These are phyloP conservation scores for Vidua chalybeata DNA, from an alignment of 2,113 vertebrate genomes.

Conservation along the genomic window DNA sequence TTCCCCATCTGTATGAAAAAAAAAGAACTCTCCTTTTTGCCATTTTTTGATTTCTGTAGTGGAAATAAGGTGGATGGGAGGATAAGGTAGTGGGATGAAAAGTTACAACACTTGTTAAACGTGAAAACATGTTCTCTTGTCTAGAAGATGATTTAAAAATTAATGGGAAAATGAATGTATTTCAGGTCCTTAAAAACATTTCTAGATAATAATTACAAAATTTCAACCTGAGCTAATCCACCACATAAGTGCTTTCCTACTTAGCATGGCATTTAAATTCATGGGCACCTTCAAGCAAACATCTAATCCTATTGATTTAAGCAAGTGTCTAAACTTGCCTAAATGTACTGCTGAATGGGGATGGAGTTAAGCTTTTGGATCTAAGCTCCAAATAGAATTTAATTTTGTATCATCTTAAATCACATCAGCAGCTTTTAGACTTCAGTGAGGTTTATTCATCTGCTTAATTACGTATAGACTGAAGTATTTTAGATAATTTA, in stretches of 20 bases:
- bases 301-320: conserved; percentile 50
- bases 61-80: background rate
- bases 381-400: conserved; percentile 41
- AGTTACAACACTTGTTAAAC: background rate
- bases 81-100: background rate
- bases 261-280: conserved; percentile 37
- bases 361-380: conserved; percentile 24
- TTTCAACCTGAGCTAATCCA: background rate
- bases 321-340: background rate
- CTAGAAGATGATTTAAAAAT: background rate
- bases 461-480: conserved; percentile 7
- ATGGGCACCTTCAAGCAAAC: conserved; percentile 17
- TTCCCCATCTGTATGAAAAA: background rate
- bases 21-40: background rate
- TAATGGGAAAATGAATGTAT: background rate
- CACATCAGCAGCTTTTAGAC: conserved; percentile 32
- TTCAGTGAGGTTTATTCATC: conserved; percentile 39
- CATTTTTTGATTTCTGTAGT: background rate
- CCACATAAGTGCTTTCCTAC: background rate
- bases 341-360: background rate
- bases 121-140: background rate
- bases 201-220: background rate
- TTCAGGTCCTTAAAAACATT: background rate
- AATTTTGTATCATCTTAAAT: conserved; percentile 24
- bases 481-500: conserved; percentile 3